These are phyloP conservation scores for Crocidura indochinensis DNA, from an alignment of 2,797 vertebrate genomes.

Conservation along the genomic window DNA sequence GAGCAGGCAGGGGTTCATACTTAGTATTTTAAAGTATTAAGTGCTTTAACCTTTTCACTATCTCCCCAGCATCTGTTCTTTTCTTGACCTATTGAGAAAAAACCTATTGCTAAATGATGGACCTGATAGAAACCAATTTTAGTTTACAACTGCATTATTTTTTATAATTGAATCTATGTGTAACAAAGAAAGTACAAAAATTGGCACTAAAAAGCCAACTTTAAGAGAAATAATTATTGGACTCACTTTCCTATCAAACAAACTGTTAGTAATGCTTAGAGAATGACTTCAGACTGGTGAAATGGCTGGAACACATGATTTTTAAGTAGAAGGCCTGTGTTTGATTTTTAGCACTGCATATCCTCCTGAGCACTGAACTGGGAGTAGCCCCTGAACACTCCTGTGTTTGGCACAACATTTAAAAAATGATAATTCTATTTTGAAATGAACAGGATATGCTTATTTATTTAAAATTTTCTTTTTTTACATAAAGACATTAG, in stretches of 20 bases:
- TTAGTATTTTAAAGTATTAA: too few species aligned
- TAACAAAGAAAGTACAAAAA: conserved; percentile 34
- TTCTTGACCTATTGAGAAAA: conserved; percentile 31
- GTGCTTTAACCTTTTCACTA: too few species aligned
- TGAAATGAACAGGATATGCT: neutral
- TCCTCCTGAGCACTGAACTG: too few species aligned
- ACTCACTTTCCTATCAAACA: neutral
- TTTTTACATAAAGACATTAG: conserved; percentile 51
- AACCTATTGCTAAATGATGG: conserved; percentile 9
- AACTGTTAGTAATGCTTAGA: neutral
- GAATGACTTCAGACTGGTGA: neutral
- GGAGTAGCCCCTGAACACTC: too few species aligned
- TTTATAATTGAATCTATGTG: conserved; percentile 19
- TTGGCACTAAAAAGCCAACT: conserved; percentile 6
- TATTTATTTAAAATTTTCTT: conserved; percentile 43
- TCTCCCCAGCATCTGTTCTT: too few species aligned
- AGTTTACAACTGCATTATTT: conserved; percentile 8
- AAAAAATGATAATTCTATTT: neutral
- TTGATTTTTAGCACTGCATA: too few species aligned
- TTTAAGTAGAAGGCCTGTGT: too few species aligned
- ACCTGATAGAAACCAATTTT: neutral
- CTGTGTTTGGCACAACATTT: neutral
- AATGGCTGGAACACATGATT: too few species aligned
- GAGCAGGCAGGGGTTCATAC: too few species aligned
- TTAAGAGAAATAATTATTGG: conserved; percentile 15